phyloP scores from a whole-genome alignment of 2,113 vertebrate genomes.

The Cochlearius cochlearius region DNA sequence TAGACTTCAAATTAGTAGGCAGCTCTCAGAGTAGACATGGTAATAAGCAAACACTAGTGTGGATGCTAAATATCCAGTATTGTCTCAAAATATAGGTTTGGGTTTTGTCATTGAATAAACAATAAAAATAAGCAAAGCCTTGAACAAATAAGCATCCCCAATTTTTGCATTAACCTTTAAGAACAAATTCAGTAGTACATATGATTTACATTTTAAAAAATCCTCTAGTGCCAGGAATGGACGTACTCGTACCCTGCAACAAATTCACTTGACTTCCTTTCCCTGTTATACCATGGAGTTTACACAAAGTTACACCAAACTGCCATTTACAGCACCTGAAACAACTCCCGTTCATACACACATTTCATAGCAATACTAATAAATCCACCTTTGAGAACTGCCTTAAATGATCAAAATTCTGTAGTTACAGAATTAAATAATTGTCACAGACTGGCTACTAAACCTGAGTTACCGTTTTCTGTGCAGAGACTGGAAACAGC shows the following conservation, averaged over 20 bases:
- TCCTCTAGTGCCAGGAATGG: neutral
- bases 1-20: neutral
- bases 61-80: neutral
- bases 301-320: neutral
- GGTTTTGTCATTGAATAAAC: neutral
- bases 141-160: neutral
- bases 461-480: neutral
- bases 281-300: neutral
- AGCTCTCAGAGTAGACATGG: neutral
- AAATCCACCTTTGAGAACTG: neutral
- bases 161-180: neutral
- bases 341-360: neutral
- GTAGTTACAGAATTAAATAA: neutral
- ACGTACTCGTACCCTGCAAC: neutral
- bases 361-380: neutral
- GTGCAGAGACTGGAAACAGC: neutral
- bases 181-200: neutral
- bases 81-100: neutral
- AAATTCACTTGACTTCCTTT: neutral
- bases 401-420: neutral
- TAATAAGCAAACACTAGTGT: neutral
- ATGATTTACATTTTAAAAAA: neutral
- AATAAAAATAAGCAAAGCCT: neutral
- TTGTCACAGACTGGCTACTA: neutral
- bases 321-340: neutral